Conservation (phyloP, 2,797 vertebrate species). For the Anniella stebbinsi region DNA sequence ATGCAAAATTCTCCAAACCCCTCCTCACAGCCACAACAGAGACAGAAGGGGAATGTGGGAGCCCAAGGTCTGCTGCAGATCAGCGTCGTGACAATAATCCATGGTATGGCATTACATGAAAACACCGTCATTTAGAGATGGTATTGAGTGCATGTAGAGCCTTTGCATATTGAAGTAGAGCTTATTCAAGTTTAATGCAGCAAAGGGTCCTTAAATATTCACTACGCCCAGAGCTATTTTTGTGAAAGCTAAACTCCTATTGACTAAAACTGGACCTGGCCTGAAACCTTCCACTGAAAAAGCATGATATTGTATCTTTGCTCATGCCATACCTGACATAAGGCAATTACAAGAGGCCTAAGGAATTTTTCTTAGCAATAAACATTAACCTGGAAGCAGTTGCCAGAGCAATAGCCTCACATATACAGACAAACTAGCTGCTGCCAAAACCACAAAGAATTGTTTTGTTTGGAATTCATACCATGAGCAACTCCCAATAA, state of each 20-base stretch:
- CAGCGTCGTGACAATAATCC: not conserved
- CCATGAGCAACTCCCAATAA: not conserved
- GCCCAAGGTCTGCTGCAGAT: not conserved
- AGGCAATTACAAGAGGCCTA: conserved; percentile 43
- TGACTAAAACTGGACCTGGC: not conserved
- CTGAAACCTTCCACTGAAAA: conserved; percentile 16
- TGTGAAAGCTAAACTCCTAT: not conserved
- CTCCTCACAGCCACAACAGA: not conserved
- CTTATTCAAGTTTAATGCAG: not conserved
- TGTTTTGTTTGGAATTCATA: conserved; percentile 41
- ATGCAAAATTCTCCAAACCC: not conserved
- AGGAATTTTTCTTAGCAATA: conserved; percentile 41
- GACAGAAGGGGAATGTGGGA: not conserved
- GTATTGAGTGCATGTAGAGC: not conserved
- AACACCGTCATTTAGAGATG: not conserved
- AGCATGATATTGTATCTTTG: conserved; percentile 17
- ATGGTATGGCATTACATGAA: not conserved
- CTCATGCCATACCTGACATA: conserved; percentile 1
- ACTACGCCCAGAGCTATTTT: not conserved
- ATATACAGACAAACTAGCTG: conserved; percentile 15
- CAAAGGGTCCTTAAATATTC: not conserved
- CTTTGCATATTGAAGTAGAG: not conserved
- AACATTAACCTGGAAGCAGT: conserved; percentile 36
- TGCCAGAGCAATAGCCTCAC: conserved; percentile 38
- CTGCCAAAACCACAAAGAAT: conserved; percentile 41